phyloP scores from a whole-genome alignment of 2,888 invertebrate species.

The Lasioglossum vierecki region DNA sequence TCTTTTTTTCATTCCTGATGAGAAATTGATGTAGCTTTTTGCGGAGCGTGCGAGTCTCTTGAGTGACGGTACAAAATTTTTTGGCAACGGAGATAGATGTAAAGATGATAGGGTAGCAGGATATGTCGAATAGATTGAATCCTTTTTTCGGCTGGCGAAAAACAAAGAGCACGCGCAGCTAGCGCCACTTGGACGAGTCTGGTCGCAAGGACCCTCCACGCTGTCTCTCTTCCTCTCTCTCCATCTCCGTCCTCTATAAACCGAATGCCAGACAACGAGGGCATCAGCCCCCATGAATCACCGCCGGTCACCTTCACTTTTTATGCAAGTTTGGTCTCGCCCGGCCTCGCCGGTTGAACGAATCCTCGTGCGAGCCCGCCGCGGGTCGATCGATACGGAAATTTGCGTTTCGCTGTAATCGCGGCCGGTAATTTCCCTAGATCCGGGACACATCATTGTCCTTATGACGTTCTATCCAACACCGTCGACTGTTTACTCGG shows the following conservation, averaged over 20 bases:
- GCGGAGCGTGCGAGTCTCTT: not conserved
- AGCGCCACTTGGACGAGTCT: conserved; percentile 46
- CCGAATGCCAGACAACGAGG: conserved; percentile 81
- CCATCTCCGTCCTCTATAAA: conserved; percentile 63
- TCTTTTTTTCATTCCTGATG: not conserved
- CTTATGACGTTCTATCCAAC: not conserved
- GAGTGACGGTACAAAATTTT: not conserved
- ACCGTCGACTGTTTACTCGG: not conserved
- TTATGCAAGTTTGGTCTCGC: conserved; percentile 80
- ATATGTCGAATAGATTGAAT: not conserved
- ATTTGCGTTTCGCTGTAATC: conserved; percentile 32
- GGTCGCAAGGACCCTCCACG: conserved; percentile 63
- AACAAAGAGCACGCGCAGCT: conserved; percentile 33
- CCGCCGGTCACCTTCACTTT: conserved; percentile 82
- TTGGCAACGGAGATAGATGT: not conserved
- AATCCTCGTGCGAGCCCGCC: conserved; percentile 51
- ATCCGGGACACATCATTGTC: not conserved
- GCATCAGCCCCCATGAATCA: conserved; percentile 82
- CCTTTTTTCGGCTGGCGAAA: conserved; percentile 14
- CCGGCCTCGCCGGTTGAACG: conserved; percentile 66
- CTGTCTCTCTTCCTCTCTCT: conserved; percentile 31
- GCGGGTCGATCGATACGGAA: conserved; percentile 46
- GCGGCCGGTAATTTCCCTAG: not conserved
- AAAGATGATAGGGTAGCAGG: not conserved
- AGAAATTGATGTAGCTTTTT: not conserved